Base-by-base conservation (phyloP, 2,888 invertebrate species). In the Lingula anatina region DNA sequence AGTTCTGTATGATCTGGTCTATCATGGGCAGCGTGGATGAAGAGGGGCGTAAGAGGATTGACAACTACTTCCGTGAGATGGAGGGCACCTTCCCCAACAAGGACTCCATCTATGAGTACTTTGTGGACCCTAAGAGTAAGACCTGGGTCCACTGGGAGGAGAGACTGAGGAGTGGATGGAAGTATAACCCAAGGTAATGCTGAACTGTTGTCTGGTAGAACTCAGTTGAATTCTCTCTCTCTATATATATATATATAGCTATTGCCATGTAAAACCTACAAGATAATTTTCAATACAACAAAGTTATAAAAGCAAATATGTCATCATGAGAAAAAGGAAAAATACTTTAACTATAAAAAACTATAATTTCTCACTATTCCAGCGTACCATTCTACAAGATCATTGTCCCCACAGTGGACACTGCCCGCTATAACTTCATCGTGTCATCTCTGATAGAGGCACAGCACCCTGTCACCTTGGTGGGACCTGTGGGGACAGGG, bases 91-190 rank as follows among this genome's bases (percentile, higher is more conserved):
- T 90, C 78, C 92, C 92, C 0, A 82, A 90, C 40, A 88, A 88
- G 67, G 91, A 90, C 69, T 89, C 89, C 0, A 84, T 92, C 7
- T 92, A 89, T 74, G 92, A 93, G 74, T 93, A 93, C 76, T 90
- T 82, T 71, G 88, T 92, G n/a, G 90, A 92, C 66, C 82, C 84
- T 35, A 80, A 84, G 53, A 82, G 85, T 55, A 82, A 83, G 26
- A 79, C 82, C 51, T 88, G 90, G 78, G 79, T 83, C 44, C 83
- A 85, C 20, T 92, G 92, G 91, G 89, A 89, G 61, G 86, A 86
- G 49, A 86, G 83, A 70, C 79, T 92, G 56, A 83, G 85, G 0
- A 82, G 83, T 46, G 82, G 81, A 49, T 90, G 90, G 90, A 84
- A 81, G 75, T 89, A 82, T 65, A 84, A 85, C 50, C 75, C 84